Evolutionary conservation across 2,113 vertebrate genomes (phyloP).

Genomic region (Lycaon pictus): DNA sequence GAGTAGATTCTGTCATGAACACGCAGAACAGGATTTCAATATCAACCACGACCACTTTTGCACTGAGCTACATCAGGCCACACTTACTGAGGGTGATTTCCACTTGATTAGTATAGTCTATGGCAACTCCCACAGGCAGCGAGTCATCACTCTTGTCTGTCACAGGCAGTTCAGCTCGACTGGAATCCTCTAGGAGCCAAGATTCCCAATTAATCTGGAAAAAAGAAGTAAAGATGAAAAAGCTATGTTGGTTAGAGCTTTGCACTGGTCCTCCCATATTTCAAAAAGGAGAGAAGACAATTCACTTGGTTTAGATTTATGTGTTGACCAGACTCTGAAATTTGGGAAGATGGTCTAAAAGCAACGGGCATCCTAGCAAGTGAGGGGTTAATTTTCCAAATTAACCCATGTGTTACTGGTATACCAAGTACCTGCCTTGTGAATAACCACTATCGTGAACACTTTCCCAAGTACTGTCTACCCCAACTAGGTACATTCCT

Average conservation of each 20-base stretch:
- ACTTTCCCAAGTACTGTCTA: background rate
- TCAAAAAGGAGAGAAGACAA: background rate
- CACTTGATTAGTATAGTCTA: slow-evolving; percentile 94
- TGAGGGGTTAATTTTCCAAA: background rate
- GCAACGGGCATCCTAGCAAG: background rate
- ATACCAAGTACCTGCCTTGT: background rate
- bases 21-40: background rate
- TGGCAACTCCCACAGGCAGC: slow-evolving; percentile 93
- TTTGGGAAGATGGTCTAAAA: background rate
- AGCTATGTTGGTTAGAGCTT: background rate
- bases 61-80: no score
- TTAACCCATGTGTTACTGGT: background rate
- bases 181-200: slow-evolving; percentile 96
- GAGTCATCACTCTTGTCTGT: slow-evolving; percentile 95
- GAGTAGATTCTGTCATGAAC: no score
- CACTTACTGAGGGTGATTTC: slow-evolving; percentile 93
- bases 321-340: background rate
- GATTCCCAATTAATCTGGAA: slow-evolving; percentile 93
- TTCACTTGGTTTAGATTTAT: background rate
- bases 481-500: background rate
- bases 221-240: background rate
- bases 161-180: slow-evolving; percentile 95
- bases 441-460: background rate
- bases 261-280: background rate
- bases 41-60: background rate